phyloP scores from a whole-genome alignment of 1,140 invertebrate species.

The Diuraphis noxia region DNA sequence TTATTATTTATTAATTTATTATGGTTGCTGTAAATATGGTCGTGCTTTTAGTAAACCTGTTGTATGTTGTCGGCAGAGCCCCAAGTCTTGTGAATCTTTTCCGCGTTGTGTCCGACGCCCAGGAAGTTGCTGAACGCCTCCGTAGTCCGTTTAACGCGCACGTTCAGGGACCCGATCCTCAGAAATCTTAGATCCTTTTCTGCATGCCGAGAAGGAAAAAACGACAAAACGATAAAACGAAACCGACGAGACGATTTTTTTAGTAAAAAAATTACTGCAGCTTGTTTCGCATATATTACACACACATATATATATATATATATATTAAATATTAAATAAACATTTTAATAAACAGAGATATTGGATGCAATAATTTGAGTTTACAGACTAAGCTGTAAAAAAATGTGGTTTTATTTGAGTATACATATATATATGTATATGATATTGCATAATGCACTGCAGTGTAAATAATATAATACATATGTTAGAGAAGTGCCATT shows the following conservation, averaged over 20 bases:
- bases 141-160: conserved; percentile 86
- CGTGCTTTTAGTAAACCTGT: background rate
- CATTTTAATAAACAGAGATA: too few species aligned
- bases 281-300: background rate
- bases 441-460: background rate
- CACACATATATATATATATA: background rate
- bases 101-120: conserved; percentile 68
- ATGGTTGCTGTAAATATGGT: background rate
- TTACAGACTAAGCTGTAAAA: background rate
- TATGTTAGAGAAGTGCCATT: background rate
- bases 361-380: background rate
- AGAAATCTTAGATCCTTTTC: conserved; percentile 86
- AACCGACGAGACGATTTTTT: background rate
- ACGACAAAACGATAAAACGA: conserved; percentile 54
- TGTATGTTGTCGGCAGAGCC: conserved; percentile 82
- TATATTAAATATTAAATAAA: background rate
- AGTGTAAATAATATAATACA: background rate
- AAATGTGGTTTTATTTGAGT: background rate
- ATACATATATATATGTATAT: background rate
- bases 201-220: conserved; percentile 59
- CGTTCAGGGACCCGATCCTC: conserved; percentile 87
- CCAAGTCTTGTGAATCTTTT: conserved; percentile 79
- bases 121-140: conserved; percentile 87
- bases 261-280: background rate
- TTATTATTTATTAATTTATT: background rate